These are phyloP conservation scores for Myotis findleyi DNA, from an alignment of 2,797 vertebrate genomes.

Conservation along the genomic window DNA sequence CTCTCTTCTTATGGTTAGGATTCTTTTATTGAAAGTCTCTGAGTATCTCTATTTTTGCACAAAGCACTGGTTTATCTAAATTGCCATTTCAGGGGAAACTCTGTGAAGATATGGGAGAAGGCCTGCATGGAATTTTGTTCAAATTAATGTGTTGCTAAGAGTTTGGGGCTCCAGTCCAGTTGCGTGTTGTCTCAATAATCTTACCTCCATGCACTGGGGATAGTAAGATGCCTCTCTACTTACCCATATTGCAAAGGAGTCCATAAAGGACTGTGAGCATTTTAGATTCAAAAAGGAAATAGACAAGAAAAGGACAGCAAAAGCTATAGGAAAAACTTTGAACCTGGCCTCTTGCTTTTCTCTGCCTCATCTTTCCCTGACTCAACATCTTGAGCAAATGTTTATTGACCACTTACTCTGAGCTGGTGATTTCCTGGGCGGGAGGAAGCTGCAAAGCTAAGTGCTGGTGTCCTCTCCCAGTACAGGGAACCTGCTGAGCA, in stretches of 20 bases:
- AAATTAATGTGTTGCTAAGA: not conserved
- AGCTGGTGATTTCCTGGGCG: not conserved
- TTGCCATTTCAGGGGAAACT: not conserved
- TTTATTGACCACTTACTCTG: not conserved
- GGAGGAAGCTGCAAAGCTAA: not conserved
- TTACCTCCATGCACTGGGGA: not conserved
- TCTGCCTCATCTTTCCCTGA: not conserved
- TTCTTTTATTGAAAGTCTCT: not conserved
- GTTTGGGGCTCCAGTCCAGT: not conserved
- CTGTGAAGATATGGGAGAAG: not conserved
- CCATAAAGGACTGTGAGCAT: not conserved
- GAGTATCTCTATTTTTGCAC: not conserved
- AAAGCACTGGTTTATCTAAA: conserved; percentile 7
- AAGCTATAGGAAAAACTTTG: not conserved
- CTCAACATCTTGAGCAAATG: conserved; percentile 26
- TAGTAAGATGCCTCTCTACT: not conserved
- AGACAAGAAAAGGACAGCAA: not conserved
- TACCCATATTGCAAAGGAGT: not conserved
- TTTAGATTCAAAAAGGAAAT: conserved; percentile 36
- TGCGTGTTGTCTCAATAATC: not conserved
- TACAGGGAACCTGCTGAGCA: not conserved
- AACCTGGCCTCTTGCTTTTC: not conserved
- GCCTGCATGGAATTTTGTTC: not conserved
- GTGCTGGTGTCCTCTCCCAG: not conserved
- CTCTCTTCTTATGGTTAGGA: not conserved